Base-by-base conservation (phyloP, 53 echinoderm and acorn worm species). In the Holothuria scabra region DNA sequence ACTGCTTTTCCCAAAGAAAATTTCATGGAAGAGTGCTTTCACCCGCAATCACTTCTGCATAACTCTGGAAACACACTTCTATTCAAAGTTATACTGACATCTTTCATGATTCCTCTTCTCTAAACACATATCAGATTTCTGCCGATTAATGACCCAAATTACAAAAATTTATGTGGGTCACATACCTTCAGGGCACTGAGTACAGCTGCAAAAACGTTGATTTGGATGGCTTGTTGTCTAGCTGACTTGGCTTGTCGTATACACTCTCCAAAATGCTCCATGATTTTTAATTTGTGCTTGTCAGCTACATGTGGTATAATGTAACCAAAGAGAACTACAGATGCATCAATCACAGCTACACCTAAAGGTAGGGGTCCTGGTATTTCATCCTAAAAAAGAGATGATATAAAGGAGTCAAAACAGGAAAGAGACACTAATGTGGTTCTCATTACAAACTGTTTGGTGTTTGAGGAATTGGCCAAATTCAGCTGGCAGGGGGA, bases 141-240 rank as follows among this genome's bases (percentile, higher is more conserved):
- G 18, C 14, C 14, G 16, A 52, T 18, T 16, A 18, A 18, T 41
- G 8, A 41, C 41, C 7, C 41, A 41, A 10, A 5, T 41, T 3
- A 41, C 10, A 10, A 41, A 8, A 41, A 6, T 41, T 10, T 16
- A 52, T 52, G 18, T 52, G 18, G 52, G 52, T 28, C 12, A 78
- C 91, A 65, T 56, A 94, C 97, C 92, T 97, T 97, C 49, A 97
- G 94, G 18, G 97, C 97, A 86, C 97, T 97, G 18, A 97, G 89
- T 23, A 97, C 97, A 56, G 92, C 90, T 28, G 94, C 94, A 90
- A 97, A 97, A 74, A 97, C 90, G 70, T 97, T 97, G 55, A 92
- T 94, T 91, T 94, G 97, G 34, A 97, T 94, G 10, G 97, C 97
- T 44, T 97, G 94, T 61, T 97, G 97, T 66, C 97, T 86, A 23